phyloP scores from a whole-genome alignment of 2,797 vertebrate genomes.

The Phylloscopus collybita region DNA sequence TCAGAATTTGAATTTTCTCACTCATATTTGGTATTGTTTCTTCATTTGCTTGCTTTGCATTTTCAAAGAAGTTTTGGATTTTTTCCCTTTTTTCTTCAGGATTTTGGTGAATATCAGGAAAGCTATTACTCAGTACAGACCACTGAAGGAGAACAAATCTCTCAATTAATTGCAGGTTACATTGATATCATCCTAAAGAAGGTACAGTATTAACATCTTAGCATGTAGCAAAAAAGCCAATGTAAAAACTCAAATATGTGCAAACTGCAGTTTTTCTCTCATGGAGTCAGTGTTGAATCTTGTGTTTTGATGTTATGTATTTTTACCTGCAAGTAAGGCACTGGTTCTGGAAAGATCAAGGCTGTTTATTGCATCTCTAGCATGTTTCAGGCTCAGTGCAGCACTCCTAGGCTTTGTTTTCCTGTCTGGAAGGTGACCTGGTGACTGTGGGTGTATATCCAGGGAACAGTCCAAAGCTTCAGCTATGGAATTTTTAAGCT shows the following conservation, averaged over 20 bases:
- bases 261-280: not conserved
- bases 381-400: not conserved
- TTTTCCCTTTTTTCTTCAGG: conserved; percentile 72
- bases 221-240: not conserved
- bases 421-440: not conserved
- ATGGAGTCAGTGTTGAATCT: not conserved
- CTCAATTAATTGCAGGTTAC: conserved; percentile 97
- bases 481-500: not conserved
- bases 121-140: conserved; percentile 99
- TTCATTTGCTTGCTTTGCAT: not conserved
- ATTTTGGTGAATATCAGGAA: conserved; percentile 98
- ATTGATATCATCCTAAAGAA: conserved; percentile 99
- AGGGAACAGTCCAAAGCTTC: not conserved
- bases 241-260: not conserved
- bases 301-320: not conserved
- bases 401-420: not conserved
- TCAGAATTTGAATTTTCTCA: not conserved
- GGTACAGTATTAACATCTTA: conserved; percentile 69
- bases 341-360: not conserved
- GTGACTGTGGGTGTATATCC: not conserved
- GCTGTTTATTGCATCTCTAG: not conserved
- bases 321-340: not conserved
- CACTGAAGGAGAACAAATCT: conserved; percentile 98
- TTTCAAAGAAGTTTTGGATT: not conserved
- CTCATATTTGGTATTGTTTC: not conserved